Conservation (phyloP, 2,797 vertebrate species). For the Cirrhinus mrigala region DNA sequence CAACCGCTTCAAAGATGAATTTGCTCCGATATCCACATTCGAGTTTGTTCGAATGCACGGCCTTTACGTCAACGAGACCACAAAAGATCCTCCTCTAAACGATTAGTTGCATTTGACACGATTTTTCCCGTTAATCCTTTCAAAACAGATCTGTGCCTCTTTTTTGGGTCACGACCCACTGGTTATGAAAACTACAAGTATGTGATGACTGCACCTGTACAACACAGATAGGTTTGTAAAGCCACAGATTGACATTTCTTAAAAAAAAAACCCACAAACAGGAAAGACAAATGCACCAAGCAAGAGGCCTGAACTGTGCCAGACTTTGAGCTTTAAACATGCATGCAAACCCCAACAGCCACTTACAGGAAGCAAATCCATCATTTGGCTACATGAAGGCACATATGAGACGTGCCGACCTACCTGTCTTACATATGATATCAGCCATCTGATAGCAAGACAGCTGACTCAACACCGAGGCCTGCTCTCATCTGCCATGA, state of each 20-base stretch:
- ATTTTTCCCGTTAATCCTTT: neutral
- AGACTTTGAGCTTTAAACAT: neutral
- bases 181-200: neutral
- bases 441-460: constrained; percentile 62
- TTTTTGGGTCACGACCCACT: constrained; percentile 1
- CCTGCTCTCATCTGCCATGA: constrained; percentile 82
- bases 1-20: neutral
- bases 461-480: constrained; percentile 77
- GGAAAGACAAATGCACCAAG: constrained; percentile 1
- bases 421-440: constrained; percentile 38
- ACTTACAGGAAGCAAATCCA: constrained; percentile 34
- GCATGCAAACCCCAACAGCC: constrained; percentile 17
- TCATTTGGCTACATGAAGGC: neutral
- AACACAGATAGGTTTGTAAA: neutral
- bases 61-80: neutral
- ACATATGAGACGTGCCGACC: neutral
- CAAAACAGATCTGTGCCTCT: neutral
- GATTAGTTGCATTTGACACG: neutral
- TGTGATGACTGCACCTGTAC: neutral
- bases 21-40: neutral
- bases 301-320: neutral
- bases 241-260: neutral
- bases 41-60: neutral
- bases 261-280: constrained; percentile 6
- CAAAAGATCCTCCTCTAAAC: neutral